These are phyloP conservation scores for Crematogaster levior DNA, from an alignment of 2,888 invertebrate genomes.

Conservation along the genomic window DNA sequence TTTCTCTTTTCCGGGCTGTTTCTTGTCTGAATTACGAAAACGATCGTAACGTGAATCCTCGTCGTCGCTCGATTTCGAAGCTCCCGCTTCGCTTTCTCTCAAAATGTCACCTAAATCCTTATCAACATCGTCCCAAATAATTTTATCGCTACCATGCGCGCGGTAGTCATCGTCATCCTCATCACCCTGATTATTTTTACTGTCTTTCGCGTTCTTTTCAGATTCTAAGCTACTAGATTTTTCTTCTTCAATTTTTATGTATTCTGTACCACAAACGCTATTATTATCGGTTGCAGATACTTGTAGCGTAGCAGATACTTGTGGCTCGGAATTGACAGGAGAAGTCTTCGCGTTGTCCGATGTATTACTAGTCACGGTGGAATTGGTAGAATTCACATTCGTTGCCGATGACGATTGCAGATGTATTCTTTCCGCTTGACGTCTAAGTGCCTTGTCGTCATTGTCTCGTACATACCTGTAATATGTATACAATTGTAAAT, in stretches of 20 bases:
- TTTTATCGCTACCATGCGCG: slow-evolving; percentile 88
- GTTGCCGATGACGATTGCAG: slow-evolving; percentile 80
- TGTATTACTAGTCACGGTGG: slow-evolving; percentile 67
- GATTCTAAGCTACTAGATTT: slow-evolving; percentile 82
- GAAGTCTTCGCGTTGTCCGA: slow-evolving; percentile 72
- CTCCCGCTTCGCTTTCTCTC: slow-evolving; percentile 88
- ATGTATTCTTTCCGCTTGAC: slow-evolving; percentile 90
- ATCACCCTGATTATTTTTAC: slow-evolving; percentile 68
- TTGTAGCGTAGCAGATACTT: slow-evolving; percentile 59
- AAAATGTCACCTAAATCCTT: slow-evolving; percentile 93
- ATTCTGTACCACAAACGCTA: slow-evolving; percentile 63
- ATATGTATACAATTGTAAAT: not conserved
- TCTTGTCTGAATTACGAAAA: slow-evolving; percentile 90
- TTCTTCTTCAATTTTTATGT: slow-evolving; percentile 81
- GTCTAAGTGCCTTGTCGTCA: slow-evolving; percentile 91
- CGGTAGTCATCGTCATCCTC: slow-evolving; percentile 85
- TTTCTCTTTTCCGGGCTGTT: slow-evolving; percentile 84
- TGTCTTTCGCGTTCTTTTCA: slow-evolving; percentile 72
- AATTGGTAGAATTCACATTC: slow-evolving; percentile 67
- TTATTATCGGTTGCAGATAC: slow-evolving; percentile 46
- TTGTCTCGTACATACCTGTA: slow-evolving; percentile 90
- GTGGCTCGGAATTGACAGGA: slow-evolving; percentile 66
- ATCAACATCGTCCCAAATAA: slow-evolving; percentile 92
- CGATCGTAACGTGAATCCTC: slow-evolving; percentile 90
- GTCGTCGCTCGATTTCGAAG: slow-evolving; percentile 87